These are phyloP conservation scores for Cryptomyrus ogoouensis DNA, from an alignment of 2,113 vertebrate genomes.

Conservation along the genomic window DNA sequence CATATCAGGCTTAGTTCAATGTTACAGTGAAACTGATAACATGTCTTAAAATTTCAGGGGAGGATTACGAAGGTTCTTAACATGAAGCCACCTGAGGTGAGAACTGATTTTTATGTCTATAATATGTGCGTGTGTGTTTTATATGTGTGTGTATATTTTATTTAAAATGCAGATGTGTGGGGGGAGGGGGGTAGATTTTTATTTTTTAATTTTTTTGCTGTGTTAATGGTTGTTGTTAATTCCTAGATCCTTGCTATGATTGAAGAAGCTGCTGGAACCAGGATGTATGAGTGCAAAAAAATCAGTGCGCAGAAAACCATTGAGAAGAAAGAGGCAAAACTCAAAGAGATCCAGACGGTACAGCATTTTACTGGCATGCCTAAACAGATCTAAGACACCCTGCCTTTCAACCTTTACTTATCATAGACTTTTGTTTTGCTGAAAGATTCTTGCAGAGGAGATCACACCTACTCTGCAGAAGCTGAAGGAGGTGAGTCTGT, in stretches of 20 bases:
- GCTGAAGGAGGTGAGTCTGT: slow-evolving; percentile 74
- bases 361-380: neutral
- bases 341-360: slow-evolving; percentile 82
- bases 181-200: neutral
- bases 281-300: slow-evolving; percentile 95
- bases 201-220: too few relatives aligned
- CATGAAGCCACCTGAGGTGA: slow-evolving; percentile 96
- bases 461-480: slow-evolving; percentile 86
- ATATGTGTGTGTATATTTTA: neutral
- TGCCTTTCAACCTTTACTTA: neutral
- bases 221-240: neutral
- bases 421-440: slow-evolving; percentile 27
- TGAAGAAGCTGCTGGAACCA: slow-evolving; percentile 93
- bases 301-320: slow-evolving; percentile 82
- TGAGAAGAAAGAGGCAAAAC: slow-evolving; percentile 87
- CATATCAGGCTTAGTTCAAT: neutral
- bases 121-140: neutral
- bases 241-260: slow-evolving; percentile 87
- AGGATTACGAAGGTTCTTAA: slow-evolving; percentile 94
- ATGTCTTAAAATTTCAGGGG: slow-evolving; percentile 64
- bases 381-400: neutral
- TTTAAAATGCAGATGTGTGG: neutral
- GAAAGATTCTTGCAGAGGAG: slow-evolving; percentile 83
- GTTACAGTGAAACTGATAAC: neutral
- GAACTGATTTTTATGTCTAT: slow-evolving; percentile 7